Base-by-base conservation (phyloP, 2,888 invertebrate genomes). In the Ormia ochracea region DNA sequence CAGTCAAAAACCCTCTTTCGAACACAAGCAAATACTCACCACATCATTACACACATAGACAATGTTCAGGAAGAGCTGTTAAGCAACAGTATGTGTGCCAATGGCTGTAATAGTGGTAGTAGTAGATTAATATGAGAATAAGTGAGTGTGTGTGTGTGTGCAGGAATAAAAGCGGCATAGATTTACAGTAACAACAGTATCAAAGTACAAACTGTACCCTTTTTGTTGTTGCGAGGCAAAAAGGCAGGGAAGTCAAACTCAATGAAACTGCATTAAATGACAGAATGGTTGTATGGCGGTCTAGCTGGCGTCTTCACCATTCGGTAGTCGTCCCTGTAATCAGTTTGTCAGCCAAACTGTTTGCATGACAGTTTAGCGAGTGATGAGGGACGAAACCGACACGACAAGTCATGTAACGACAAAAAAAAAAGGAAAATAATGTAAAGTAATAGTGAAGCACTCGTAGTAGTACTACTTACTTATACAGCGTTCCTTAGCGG, bases 161-260 rank as follows among this genome's bases (percentile, higher is more conserved):
- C 31, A 54, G 65, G 48, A 54, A 76, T 61, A 61, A 43, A 50
- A 56, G 73, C 79, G 73, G 78, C 78, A 72, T 74, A 77, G 82
- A 74, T 79, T 81, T 77, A 77, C 79, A 77, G 74, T 81, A 85
- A 87, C 87, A 87, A 87, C 86, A 87, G 87, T 87, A 87, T 87
- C 87, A 87, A 86, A 86, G 87, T 83, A 86, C 86, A 83, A 87
- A 87, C 87, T 87, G 87, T 87, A 87, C 87, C 84, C 84, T 81
- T 82, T 75, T 66, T 38, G 56, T 52, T 58, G 50, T 66, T 79
- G 56, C 68, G 74, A 61, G 54, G 54, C 72, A 77, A 68, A 74
- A 73, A 59, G 77, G 54, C 81, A 78, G 63, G 73, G 36, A 66
- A 74, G 83, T 82, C 83, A 82, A 78, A 81, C 65, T 81, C 82